Base-by-base conservation (phyloP, 2,113 vertebrate genomes). In the Stigmatopora nigra region DNA sequence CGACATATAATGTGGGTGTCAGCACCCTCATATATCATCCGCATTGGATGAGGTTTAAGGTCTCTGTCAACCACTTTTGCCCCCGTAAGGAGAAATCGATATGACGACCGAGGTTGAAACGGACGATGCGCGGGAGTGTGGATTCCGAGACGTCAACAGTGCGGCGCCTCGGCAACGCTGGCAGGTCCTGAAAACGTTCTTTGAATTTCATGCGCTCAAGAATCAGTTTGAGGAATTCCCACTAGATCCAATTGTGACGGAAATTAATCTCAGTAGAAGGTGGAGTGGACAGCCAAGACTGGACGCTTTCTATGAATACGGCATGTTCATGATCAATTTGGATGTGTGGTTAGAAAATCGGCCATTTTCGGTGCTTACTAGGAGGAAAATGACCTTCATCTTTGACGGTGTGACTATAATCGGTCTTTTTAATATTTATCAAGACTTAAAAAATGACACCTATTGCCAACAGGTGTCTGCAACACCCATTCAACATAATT, bases 71-170 rank as follows among this genome's bases (percentile, higher is more conserved):
- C 80, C 78, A 67, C 71, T 83, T 89, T 90, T 83, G 86, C 88
- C 82, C 65, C 83, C 35, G 84, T 89, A 90, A 87, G 88, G 77
- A 82, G 87, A 91, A 90, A 91, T 89, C 49, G 90, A 91, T 90
- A 88, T 84, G 81, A 52, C 16, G 7, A 17, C 7, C 48, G 48
- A 5, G 48, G 17, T 31, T 31, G 25, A 31, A 31, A 31, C 25
- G 11, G 16, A n/a, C n/a, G n/a, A n/a, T n/a, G n/a, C n/a, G n/a
- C n/a, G n/a, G 17, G 48, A n/a, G 16, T 3, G 51, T 12, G 51
- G 3, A 20, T 20, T n/a, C 19, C 51, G 51, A 53, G 10, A 53
- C 51, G 19, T 53, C 51, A 53, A 53, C 51, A 53, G 51, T 11
- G 19, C 19, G 11, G 51, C 51, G 4, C 9, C 51, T 53, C 19